Evolutionary conservation across 2,113 vertebrate species (phyloP).

Genomic region (Dromiciops gliroides): DNA sequence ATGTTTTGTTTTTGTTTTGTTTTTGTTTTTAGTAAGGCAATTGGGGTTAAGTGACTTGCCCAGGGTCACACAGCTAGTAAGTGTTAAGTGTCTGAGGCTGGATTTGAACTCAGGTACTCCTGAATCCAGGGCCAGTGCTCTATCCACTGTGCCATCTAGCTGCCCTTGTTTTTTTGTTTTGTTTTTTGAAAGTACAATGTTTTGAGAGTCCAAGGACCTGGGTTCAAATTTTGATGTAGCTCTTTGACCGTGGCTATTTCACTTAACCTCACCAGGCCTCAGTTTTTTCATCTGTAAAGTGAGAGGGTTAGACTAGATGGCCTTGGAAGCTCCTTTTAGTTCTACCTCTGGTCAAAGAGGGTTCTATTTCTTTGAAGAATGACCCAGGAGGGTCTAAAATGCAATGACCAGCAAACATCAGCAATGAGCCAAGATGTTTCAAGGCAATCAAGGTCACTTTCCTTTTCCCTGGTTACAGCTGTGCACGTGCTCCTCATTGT

Average conservation of each 20-base stretch:
- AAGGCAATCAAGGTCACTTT: constrained; percentile 3
- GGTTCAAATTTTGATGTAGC: neutral
- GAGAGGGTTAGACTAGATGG: neutral
- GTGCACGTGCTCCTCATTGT: neutral
- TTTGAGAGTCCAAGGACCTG: neutral
- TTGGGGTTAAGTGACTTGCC: too few species aligned
- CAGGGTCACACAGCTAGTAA: too few species aligned
- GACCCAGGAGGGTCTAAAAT: neutral
- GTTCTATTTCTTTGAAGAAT: neutral
- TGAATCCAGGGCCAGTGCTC: too few species aligned
- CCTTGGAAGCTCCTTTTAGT: neutral
- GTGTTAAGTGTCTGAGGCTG: too few species aligned
- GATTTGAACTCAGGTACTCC: too few species aligned
- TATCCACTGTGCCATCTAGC: too few species aligned
- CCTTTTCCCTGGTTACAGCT: neutral
- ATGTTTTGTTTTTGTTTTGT: too few species aligned
- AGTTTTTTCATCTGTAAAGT: neutral
- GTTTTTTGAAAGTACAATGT: neutral
- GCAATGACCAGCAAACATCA: neutral
- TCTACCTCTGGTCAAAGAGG: neutral
- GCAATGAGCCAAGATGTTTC: neutral
- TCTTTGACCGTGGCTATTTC: neutral
- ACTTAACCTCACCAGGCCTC: neutral
- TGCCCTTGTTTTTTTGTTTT: too few species aligned
- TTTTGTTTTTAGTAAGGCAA: too few species aligned